phyloP scores from a whole-genome alignment of 2,888 invertebrate species.

The Lepidochrysops patricia region DNA sequence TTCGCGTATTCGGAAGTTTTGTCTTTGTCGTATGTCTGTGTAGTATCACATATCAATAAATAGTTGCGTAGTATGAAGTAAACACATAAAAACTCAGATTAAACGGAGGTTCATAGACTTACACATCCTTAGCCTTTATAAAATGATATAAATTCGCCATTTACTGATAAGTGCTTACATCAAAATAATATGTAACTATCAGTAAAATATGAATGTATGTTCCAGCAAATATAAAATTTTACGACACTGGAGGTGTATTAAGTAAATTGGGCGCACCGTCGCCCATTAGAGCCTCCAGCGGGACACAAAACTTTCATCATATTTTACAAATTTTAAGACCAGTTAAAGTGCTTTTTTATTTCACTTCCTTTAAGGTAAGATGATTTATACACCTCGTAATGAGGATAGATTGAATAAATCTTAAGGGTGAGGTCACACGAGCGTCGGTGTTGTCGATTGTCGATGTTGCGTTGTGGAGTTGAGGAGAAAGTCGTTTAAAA shows the following conservation, averaged over 20 bases:
- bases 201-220: not conserved
- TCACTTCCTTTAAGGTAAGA: not conserved
- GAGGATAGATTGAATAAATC: not conserved
- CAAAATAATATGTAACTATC: not conserved
- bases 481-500: too few relatives aligned
- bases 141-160: not conserved
- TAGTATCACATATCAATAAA: too few relatives aligned
- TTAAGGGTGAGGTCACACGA: too few relatives aligned
- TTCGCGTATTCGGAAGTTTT: too few relatives aligned
- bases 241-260: not conserved
- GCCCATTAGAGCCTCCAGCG: not conserved
- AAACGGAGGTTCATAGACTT: too few relatives aligned
- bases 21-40: too few relatives aligned
- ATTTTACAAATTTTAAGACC: not conserved
- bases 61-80: too few relatives aligned
- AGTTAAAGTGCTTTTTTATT: not conserved
- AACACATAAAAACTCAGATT: too few relatives aligned
- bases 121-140: not conserved
- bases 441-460: too few relatives aligned
- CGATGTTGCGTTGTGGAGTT: too few relatives aligned
- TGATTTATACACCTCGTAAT: not conserved
- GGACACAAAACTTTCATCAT: not conserved
- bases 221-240: not conserved
- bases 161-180: too few relatives aligned
- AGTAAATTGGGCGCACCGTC: not conserved